Conservation (phyloP, 2,113 vertebrate genomes). For the Ramphastos sulfuratus region DNA sequence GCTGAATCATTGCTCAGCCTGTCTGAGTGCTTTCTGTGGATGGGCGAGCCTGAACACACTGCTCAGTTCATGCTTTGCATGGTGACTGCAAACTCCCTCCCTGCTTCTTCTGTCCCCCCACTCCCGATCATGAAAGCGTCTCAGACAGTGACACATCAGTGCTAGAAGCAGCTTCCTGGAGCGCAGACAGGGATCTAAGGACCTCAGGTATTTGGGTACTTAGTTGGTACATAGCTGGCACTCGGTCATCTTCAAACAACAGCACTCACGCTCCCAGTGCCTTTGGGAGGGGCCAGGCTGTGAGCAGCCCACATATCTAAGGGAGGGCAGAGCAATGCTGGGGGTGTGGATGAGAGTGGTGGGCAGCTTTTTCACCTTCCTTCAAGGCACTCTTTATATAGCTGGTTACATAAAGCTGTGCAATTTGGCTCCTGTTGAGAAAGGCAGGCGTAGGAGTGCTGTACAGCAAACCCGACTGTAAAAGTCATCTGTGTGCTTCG, state of each 20-base stretch:
- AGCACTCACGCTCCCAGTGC: background rate
- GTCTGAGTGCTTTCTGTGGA: background rate
- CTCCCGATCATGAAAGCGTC: accelerated
- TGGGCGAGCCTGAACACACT: background rate
- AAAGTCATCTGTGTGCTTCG: background rate
- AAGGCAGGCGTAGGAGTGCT: background rate
- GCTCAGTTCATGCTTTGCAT: background rate
- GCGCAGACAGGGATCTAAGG: accelerated
- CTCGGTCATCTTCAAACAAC: background rate
- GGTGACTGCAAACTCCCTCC: background rate
- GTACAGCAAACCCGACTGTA: background rate
- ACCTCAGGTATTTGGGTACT: background rate
- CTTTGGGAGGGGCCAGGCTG: accelerated
- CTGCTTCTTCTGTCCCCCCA: background rate
- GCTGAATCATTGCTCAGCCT: background rate
- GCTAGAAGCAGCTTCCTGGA: background rate
- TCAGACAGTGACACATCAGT: background rate
- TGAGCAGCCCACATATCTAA: background rate
- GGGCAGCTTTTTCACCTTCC: background rate
- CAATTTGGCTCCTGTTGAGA: constrained; percentile 37
- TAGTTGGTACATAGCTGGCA: no score
- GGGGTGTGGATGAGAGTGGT: background rate
- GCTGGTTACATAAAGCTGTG: constrained; percentile 38
- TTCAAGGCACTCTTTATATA: constrained; percentile 24
- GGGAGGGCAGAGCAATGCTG: background rate